Evolutionary conservation across 2,888 invertebrate species (phyloP).

Genomic region (Macropis europaea): DNA sequence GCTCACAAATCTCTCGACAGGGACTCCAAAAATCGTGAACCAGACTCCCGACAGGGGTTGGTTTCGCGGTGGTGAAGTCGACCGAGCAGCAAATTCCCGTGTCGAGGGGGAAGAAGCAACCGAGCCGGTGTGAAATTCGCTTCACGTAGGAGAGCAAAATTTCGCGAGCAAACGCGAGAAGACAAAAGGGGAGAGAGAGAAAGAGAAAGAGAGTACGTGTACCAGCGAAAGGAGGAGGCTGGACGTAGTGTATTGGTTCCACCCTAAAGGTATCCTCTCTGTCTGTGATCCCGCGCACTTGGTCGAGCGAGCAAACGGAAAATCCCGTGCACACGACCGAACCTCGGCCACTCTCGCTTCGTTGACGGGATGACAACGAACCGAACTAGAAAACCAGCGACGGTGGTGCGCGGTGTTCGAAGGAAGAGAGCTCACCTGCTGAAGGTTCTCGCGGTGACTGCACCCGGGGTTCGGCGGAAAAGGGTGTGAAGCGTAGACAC

Average conservation of each 20-base stretch:
- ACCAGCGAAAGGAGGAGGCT: constrained; percentile 1
- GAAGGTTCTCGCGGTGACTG: constrained; percentile 72
- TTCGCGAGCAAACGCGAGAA: no score
- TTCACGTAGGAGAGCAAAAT: no score
- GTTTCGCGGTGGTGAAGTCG: no score
- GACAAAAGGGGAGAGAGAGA: no score
- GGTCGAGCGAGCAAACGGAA: constrained; percentile 67
- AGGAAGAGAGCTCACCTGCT: constrained; percentile 63
- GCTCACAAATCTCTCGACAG: no score
- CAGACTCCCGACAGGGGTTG: no score
- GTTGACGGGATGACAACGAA: constrained; percentile 54
- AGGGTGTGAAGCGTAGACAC: constrained; percentile 65
- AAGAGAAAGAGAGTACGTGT: neutral
- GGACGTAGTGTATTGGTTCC: constrained; percentile 21
- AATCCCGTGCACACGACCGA: constrained; percentile 60
- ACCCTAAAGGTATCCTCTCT: constrained; percentile 38
- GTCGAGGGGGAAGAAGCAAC: no score
- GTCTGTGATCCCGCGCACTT: constrained; percentile 70
- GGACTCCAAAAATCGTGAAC: no score
- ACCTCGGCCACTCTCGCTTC: constrained; percentile 59
- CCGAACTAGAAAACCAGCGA: constrained; percentile 25
- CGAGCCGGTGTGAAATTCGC: no score
- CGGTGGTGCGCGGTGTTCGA: constrained; percentile 1
- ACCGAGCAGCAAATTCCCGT: no score
- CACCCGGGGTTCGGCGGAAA: constrained; percentile 64